Evolutionary conservation across 2,888 invertebrate genomes (phyloP).

Genomic region (Hermaeophaga mercurialis): DNA sequence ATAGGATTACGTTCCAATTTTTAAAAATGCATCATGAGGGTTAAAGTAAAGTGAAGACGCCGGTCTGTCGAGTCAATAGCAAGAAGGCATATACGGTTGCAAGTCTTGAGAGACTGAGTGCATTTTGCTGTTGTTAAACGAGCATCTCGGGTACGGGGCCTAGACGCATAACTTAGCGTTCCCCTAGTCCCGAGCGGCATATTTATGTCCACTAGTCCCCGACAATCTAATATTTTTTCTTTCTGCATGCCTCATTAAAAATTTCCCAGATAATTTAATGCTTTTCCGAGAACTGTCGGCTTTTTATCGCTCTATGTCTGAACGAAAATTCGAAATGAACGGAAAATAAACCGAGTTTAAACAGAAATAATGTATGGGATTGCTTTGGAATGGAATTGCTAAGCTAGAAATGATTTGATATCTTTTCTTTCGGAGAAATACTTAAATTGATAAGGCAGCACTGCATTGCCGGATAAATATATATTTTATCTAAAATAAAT

Average conservation of each 20-base stretch:
- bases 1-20: too few species aligned
- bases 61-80: constrained; percentile 1
- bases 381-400: constrained; percentile 21
- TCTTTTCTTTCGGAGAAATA: constrained; percentile 6
- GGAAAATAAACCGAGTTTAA: constrained; percentile 25
- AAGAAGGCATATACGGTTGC: neutral
- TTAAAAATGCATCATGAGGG: too few species aligned
- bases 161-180: constrained; percentile 50
- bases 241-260: constrained; percentile 48
- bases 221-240: constrained; percentile 47
- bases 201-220: constrained; percentile 50
- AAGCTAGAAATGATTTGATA: constrained; percentile 19
- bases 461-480: neutral
- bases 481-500: constrained; percentile 4
- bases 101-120: constrained; percentile 21
- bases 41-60: constrained; percentile 11
- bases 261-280: constrained; percentile 35
- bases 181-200: constrained; percentile 47
- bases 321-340: constrained; percentile 22
- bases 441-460: constrained; percentile 12
- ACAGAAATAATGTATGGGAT: constrained; percentile 24
- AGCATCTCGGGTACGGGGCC: constrained; percentile 46
- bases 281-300: constrained; percentile 23
- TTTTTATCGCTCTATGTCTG: constrained; percentile 24
- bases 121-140: constrained; percentile 45